Evolutionary conservation across 2,113 vertebrate genomes (phyloP), one percentile per base, ranked within the genome.

Genomic region (Oryzias woworae): DNA sequence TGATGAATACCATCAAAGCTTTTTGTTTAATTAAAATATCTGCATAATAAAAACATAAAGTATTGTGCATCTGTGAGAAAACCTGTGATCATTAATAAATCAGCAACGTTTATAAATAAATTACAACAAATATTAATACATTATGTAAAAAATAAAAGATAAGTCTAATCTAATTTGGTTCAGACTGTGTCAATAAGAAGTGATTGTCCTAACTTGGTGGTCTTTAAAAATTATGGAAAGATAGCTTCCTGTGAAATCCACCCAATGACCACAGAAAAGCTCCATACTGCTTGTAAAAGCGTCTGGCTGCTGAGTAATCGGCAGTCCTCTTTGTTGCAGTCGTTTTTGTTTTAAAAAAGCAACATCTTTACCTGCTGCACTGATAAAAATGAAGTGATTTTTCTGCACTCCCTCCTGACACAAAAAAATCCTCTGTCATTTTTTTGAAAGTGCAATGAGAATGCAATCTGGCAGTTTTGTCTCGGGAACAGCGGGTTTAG

Each of bases 221-320:
- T 12, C 10, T 36, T 36, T 12, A 36, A 36, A 36, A 36, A 36
- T 36, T 1, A 36, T 12, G 8, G 10, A 36, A 36, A 36, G 8
- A 10, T 36, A 36, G 12, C 12, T 36, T 36, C 12, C 15, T 17
- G 14, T 17, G 15, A 45, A 45, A 45, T 45, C 44, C 16, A 17
- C 44, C 14, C 43, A 15, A 45, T 36, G 10, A 12, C 36, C 12
- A 10, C 10, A 36, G 36, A 36, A 36, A 36, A 12, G 10, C 36
- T 48, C 18, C 47, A 18, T 4, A 7, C n/a, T 1, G 49, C 48
- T 17, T 47, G 2, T 10, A 12, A 36, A 36, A 10, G 2, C 8
- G 10, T 54, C 70, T 78, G 81, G 79, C 81, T 85, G 77, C 72
- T 72, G 71, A 71, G 71, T 80, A 58, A 78, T 76, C 28, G 8